phyloP scores from a whole-genome alignment of 2,888 invertebrate genomes.

The Candidula unifasciata region DNA sequence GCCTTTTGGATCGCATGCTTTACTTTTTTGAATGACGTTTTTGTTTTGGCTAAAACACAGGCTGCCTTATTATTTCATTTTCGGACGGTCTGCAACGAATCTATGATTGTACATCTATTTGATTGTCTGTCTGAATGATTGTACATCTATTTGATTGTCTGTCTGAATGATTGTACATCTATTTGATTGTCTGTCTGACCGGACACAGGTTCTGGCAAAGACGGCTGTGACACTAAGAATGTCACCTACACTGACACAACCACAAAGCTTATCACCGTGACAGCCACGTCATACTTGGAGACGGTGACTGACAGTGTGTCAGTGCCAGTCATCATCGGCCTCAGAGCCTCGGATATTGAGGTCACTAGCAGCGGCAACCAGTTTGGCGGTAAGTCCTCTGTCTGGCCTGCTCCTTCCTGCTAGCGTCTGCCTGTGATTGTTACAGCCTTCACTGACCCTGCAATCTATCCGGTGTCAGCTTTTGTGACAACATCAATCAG shows the following conservation, averaged over 20 bases:
- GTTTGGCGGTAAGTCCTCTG: no score
- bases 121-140: neutral
- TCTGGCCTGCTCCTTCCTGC: no score
- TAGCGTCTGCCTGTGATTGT: slow-evolving; percentile 1
- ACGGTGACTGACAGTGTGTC: slow-evolving; percentile 56
- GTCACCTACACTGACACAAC: slow-evolving; percentile 63
- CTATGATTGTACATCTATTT: neutral
- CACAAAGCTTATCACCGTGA: slow-evolving; percentile 60
- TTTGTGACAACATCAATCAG: no score
- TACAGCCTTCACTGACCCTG: slow-evolving; percentile 43
- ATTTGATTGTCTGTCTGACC: no score
- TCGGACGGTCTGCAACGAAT: no score
- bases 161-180: neutral
- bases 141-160: neutral
- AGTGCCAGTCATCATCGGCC: slow-evolving; percentile 42
- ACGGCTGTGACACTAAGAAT: slow-evolving; percentile 60
- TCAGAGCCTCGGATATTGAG: neutral
- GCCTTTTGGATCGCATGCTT: no score
- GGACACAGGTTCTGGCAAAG: slow-evolving; percentile 62
- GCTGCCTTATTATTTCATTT: no score
- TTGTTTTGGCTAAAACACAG: no score
- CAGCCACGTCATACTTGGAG: slow-evolving; percentile 63
- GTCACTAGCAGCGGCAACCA: slow-evolving; percentile 3
- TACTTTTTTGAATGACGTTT: no score
- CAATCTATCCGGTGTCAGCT: no score